Evolutionary conservation across 2,113 vertebrate genomes (phyloP), one percentile per base, ranked within the genome.

Genomic region (Pipa parva): DNA sequence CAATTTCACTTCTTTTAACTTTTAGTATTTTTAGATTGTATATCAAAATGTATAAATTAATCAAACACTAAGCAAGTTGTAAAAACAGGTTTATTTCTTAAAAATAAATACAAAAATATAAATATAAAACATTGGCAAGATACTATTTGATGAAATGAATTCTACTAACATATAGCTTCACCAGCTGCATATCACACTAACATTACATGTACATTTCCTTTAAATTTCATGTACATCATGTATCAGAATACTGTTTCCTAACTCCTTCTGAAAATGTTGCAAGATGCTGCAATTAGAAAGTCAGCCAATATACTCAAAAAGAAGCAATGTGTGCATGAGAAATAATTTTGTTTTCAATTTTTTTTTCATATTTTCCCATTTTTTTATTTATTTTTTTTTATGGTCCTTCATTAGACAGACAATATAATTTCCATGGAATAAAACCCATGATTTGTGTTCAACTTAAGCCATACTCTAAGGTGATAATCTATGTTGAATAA

Each of bases 81-180:
- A 90, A 90, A 90, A 90, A 85, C 86, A 77, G 84, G 83, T 90
- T 90, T 90, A 90, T 89, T 98, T 95, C 89, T 90, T 79, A 98
- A 98, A 92, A 98, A 97, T 97, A 98, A 97, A 95, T 98, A 98
- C 93, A 98, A 98, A 98, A 98, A 98, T 98, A 98, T 98, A 98
- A 98, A 97, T 98, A 98, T 97, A 98, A 98, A 98, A 98, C 95
- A 97, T 93, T 90, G 91, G 92, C 86, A 87, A 69, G 86, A 87
- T 87, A 90, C 82, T 88, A 86, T 90, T 83, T 85, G 85, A 88
- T 90, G 87, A 88, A 89, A 89, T 89, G 85, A 88, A 87, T 85
- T 84, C 84, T 88, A 90, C 86, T 83, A 86, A 85, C 59, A 73
- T 81, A 80, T 81, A 81, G 85, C 75, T 79, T 83, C 83, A 88